phyloP scores from a whole-genome alignment of 2,888 invertebrate species.

The Polyommatus icarus region DNA sequence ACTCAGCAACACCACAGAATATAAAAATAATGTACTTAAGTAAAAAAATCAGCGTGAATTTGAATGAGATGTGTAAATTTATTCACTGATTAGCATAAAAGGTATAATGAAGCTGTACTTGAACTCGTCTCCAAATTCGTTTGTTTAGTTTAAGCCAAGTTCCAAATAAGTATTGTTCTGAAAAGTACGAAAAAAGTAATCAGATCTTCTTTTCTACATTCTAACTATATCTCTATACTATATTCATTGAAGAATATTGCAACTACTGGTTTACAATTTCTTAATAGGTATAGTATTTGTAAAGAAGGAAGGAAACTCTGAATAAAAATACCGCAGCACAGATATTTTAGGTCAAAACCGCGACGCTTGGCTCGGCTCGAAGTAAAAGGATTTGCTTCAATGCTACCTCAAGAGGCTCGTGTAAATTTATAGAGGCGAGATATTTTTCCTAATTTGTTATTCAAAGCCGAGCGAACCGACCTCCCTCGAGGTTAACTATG shows the following conservation, averaged over 20 bases:
- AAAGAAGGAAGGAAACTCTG: neutral
- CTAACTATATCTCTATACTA: neutral
- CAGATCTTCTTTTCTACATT: no score
- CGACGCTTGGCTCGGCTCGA: neutral
- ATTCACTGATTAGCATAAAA: neutral
- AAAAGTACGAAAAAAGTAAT: no score
- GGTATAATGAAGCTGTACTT: neutral
- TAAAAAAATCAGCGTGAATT: neutral
- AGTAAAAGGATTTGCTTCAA: slow-evolving; percentile 10
- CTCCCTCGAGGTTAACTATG: slow-evolving; percentile 43
- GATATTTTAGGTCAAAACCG: slow-evolving; percentile 5
- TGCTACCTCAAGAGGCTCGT: slow-evolving; percentile 7
- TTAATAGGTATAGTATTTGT: neutral
- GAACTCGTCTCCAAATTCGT: neutral
- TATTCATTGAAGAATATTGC: neutral
- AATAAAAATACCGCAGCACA: neutral
- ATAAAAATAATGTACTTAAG: neutral
- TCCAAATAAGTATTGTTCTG: no score
- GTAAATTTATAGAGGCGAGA: slow-evolving; percentile 20
- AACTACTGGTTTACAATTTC: neutral
- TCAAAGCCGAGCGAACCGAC: slow-evolving; percentile 43
- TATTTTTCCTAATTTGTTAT: slow-evolving; percentile 43
- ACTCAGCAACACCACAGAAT: neutral
- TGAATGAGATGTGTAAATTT: neutral
- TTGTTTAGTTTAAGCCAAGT: neutral